Evolutionary conservation across 2,888 invertebrate species (phyloP), one percentile per base, ranked within the genome.

Genomic region (Chloroclysta siterata): DNA sequence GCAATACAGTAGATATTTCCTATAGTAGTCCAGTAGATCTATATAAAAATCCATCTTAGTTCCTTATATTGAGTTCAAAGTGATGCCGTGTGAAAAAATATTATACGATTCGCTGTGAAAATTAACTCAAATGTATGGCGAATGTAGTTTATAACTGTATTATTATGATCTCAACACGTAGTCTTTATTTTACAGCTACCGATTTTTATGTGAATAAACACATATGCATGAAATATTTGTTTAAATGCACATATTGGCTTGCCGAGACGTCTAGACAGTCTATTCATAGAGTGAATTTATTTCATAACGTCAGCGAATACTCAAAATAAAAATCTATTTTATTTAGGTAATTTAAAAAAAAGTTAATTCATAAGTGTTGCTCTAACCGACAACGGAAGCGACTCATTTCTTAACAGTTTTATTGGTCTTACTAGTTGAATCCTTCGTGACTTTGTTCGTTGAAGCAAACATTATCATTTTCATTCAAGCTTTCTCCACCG

Each of bases 241-340:
- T n/a, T n/a, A 39, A 39, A 39, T 39, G 10, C 11, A 39, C 36
- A 39, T 39, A 39, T 11, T 39, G 3, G 36, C 8, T 39, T 10
- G 36, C 11, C 47, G 48, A 46, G 36, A 46, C 59, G 77, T 76
- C 75, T 75, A 77, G 77, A 77, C 77, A 67, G 36, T 66, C 68
- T 72, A 72, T 70, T 70, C 41, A 53, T 62, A 47, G 56, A 59
- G 29, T 50, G 56, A 55, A 56, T 56, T 63, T 51, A 66, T 54
- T 51, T 56, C 42, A 54, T 53, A 62, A 58, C 66, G 64, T 50
- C 54, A 63, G 53, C 51, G 17, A 62, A 63, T 33, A 46, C 46
- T 50, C 2, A 42, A 56, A 61, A 59, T 57, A 63, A n/a, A n/a
- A n/a, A 58, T 33, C 14, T 46, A 14, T 39, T 13, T 53, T 13